Base-by-base conservation (phyloP, 1,140 invertebrate species). In the Lanistes nyassanus region DNA sequence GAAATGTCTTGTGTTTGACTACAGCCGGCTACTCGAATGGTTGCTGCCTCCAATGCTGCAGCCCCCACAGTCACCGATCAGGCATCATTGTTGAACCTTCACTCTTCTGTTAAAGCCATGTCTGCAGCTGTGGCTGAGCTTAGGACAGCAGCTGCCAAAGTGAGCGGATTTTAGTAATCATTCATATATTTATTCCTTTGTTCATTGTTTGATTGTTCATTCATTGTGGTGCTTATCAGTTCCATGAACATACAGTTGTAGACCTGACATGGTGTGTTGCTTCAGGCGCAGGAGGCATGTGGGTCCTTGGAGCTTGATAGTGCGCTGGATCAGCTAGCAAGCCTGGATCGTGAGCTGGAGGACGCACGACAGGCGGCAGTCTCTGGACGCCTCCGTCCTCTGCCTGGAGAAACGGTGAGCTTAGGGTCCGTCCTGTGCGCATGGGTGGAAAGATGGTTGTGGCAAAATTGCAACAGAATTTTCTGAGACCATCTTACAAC, bases 11-110 rank as follows among this genome's bases (percentile, higher is more conserved):
- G 1, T 55, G 31, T 64, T 55, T 47, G 19, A 62, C 82, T 88
- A 55, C 81, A 91, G 89, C 87, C 93, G 92, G 31, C 93, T 91
- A 66, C 91, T 91, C 7, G 91, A 92, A 92, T 97, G 72, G 92
- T 96, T 9, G 85, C 88, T 53, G 86, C 95, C 0, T 93, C 94
- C 0, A 92, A 95, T 81, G 93, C 94, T 7, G 93, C 96, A 11
- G 90, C 97, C 23, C 96, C 96, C 0, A 97, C 96, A 0, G 93
- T 99, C 1, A 91, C 90, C 0, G 96, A 99, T 84, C 94, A 95
- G 75, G 91, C 93, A 0, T 92, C 94, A 0, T 93, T 94, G 3
- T 91, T 94, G 47, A 94, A 94, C 81, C 89, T 94, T 66, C 93
- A 91, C 67, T 93, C 93, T 78, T 93, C 92, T 56, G 92, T 94